phyloP scores from a whole-genome alignment of 2,797 vertebrate genomes.

The Pagetopsis macropterus region DNA sequence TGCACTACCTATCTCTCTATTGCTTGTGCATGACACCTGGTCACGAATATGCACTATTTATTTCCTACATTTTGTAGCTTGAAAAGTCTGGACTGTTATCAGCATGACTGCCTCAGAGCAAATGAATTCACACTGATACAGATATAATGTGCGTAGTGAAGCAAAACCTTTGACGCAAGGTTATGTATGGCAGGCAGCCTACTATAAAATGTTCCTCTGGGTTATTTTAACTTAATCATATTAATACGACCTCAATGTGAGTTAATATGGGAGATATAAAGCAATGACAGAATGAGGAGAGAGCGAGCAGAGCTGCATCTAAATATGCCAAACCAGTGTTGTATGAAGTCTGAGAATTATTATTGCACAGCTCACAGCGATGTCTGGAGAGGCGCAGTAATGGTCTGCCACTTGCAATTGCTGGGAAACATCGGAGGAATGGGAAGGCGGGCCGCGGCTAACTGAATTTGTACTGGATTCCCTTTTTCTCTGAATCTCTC shows the following conservation, averaged over 20 bases:
- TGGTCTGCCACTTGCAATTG: conserved; percentile 80
- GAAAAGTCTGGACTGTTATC: conserved; percentile 47
- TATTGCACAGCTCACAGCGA: conserved; percentile 60
- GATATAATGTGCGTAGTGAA: conserved; percentile 47
- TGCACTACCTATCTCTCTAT: conserved; percentile 30
- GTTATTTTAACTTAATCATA: conserved; percentile 65
- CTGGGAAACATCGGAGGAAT: conserved; percentile 63
- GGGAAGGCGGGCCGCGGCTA: conserved; percentile 60
- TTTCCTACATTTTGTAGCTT: conserved; percentile 41
- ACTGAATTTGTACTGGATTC: conserved; percentile 78
- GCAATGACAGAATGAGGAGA: conserved; percentile 53
- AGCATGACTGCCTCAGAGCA: conserved; percentile 44
- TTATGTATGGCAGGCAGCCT: conserved; percentile 58
- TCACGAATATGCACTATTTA: conserved; percentile 57
- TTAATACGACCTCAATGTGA: conserved; percentile 63
- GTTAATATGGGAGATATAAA: conserved; percentile 35
- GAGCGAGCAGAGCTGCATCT: conserved; percentile 46
- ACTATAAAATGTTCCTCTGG: conserved; percentile 52
- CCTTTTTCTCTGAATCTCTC: conserved; percentile 40
- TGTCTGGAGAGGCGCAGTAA: conserved; percentile 73
- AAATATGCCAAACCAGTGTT: conserved; percentile 58
- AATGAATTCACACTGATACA: conserved; percentile 59
- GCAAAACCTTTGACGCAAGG: conserved; percentile 62
- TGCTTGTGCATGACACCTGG: conserved; percentile 42
- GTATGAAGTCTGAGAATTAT: conserved; percentile 67